Evolutionary conservation across 2,888 invertebrate species (phyloP), one percentile per base, ranked within the genome.

Genomic region (Chouioia cunea): DNA sequence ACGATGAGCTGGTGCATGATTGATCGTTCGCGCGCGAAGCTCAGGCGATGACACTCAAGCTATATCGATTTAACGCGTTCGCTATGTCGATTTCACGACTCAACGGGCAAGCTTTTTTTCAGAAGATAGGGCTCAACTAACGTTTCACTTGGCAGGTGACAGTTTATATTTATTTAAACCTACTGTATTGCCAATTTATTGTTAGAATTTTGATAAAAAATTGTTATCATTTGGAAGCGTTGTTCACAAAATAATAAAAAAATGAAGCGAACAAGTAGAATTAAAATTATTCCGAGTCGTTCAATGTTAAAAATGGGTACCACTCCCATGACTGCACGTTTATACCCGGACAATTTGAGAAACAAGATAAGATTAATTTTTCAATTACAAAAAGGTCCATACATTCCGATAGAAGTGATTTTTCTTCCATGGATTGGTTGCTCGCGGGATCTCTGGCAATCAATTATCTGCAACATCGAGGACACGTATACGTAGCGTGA

Each of bases 21-120:
- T 14, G 66, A 66, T 66, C 59, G 48, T 18, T 27, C 36, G 57
- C 57, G 20, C 44, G 43, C 47, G 47, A 23, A 16, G 14, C 46
- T n/a, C 12, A 36, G 36, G 50, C 23, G n/a, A 8, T 15, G 52
- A 62, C 62, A 20, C 27, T 20, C 12, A 36, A 27, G 36, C 36
- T 1, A 56, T 64, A 64, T 69, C 53, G 69, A 69, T 69, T 64
- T 64, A 63, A 69, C 63, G 52, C 57, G 52, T 44, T 69, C 43
- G 62, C 62, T 62, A 15, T 56, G 62, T 68, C 58, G 52, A 69
- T 69, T 69, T 69, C 58, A 69, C 69, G 64, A 20, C 50, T 69
- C 58, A 36, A n/a, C 15, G 63, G 27, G n/a, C 58, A 69, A 36
- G 12, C 36, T 53, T 50, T 44, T 50, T 62, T 58, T 64, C 44